Evolutionary conservation across 2,113 vertebrate species (phyloP).

Genomic region (Sminthopsis crassicaudata): DNA sequence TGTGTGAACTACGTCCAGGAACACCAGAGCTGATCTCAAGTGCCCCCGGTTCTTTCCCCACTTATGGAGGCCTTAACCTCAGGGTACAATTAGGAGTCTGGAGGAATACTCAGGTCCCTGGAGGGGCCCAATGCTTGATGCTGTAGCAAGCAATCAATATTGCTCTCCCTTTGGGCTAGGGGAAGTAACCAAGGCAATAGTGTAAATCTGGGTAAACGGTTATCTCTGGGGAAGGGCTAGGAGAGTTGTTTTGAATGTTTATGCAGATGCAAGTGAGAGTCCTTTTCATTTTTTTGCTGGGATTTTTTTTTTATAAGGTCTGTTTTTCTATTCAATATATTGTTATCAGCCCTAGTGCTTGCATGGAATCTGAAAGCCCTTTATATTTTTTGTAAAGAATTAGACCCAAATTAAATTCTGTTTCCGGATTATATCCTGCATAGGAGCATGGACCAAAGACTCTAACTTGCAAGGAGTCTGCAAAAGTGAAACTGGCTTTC

Average conservation of each 20-base stretch:
- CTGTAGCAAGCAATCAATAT: not conserved
- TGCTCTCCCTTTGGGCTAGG: not conserved
- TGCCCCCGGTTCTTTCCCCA: not conserved
- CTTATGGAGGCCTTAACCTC: not conserved
- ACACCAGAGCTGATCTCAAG: not conserved
- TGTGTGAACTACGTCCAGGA: not conserved
- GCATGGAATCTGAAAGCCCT: not conserved
- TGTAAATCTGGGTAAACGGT: not conserved
- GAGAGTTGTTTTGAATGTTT: not conserved
- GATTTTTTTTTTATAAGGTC: not conserved
- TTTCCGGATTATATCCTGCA: not conserved
- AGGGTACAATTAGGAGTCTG: not conserved
- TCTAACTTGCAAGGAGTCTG: not conserved
- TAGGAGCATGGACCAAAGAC: not conserved
- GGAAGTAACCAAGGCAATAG: not conserved
- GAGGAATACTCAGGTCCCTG: not conserved
- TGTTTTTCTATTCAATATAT: not conserved
- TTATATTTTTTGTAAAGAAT: not conserved
- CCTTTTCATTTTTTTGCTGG: not conserved
- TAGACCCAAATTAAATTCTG: not conserved
- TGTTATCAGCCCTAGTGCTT: not conserved
- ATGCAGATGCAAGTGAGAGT: not conserved
- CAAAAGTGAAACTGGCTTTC: not conserved
- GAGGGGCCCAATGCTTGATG: not conserved
- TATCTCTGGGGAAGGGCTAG: not conserved